Percentiles rank a stretch among this genome's conserved stretches.
Conservation (phyloP, 2,888 invertebrate genomes). For the Scaptodrosophila latifasciaeformis region DNA sequence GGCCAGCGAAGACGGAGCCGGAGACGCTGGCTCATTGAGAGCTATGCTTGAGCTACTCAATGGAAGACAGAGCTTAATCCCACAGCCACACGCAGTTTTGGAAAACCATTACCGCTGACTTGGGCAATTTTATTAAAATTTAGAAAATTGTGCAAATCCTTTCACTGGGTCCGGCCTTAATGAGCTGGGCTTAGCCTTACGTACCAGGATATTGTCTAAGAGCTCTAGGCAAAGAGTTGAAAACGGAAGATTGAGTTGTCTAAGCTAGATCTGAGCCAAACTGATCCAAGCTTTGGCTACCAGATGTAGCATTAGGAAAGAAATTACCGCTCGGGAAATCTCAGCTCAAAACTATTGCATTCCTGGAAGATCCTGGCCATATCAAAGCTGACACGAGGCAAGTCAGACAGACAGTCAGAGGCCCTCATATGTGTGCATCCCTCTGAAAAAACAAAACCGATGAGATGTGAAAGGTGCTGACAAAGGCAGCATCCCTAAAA, state of each 20-base stretch:
- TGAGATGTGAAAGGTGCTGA: conserved; percentile 25
- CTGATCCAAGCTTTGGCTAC: conserved; percentile 4
- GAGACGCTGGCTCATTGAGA: not conserved
- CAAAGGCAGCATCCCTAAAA: conserved; percentile 49
- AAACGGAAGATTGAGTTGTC: not conserved
- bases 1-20: too few relatives aligned
- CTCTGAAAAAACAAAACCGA: too few relatives aligned
- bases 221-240: not conserved
- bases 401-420: too few relatives aligned
- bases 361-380: too few relatives aligned
- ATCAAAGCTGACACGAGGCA: too few relatives aligned
- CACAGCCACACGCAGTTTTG: not conserved
- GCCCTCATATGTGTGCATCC: not conserved
- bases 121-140: not conserved
- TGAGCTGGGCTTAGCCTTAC: conserved; percentile 23
- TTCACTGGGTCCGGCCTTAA: conserved; percentile 44
- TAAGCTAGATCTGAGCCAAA: not conserved
- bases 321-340: not conserved
- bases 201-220: not conserved
- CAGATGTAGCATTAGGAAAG: too few relatives aligned
- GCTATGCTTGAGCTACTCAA: not conserved
- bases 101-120: too few relatives aligned
- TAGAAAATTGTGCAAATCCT: conserved; percentile 39
- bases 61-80: conserved; percentile 1
- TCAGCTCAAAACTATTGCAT: conserved; percentile 15